These are phyloP conservation scores for Asarcornis scutulata DNA, from an alignment of 2,113 vertebrate genomes.

Conservation along the genomic window DNA sequence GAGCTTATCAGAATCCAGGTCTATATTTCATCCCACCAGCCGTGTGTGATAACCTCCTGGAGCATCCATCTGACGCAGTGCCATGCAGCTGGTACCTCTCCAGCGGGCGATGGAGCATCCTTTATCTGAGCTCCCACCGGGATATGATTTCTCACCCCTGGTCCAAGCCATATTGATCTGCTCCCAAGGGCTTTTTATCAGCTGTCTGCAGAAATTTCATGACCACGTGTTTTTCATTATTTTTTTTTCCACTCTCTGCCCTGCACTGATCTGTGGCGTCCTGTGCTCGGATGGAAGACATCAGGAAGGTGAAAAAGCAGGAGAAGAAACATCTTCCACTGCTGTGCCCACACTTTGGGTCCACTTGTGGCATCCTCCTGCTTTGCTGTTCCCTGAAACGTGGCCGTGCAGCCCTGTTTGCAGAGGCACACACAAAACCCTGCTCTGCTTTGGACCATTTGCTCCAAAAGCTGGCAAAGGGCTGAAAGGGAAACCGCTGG, in stretches of 20 bases:
- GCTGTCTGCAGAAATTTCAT: not conserved
- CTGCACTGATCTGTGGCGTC: rapidly evolving
- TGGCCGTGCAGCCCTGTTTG: not conserved
- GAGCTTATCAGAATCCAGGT: not conserved
- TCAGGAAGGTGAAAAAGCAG: not conserved
- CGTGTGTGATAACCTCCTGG: not conserved
- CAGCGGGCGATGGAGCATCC: not conserved
- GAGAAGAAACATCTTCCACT: not conserved
- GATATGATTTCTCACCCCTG: not conserved
- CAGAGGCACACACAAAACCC: not conserved
- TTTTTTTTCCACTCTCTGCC: not conserved
- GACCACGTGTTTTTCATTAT: not conserved
- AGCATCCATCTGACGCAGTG: not conserved
- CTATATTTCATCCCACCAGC: not conserved
- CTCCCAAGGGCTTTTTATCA: not conserved
- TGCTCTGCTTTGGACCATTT: not conserved
- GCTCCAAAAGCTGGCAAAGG: not conserved
- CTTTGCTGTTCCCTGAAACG: not conserved
- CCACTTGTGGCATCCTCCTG: no score
- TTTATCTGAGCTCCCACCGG: not conserved
- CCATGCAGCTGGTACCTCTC: not conserved
- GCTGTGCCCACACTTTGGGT: not conserved
- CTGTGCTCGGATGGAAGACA: not conserved
- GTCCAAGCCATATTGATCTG: rapidly evolving
- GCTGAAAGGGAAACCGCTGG: not conserved